Evolutionary conservation across 1,140 invertebrate species (phyloP).

Genomic region (Sesamia nonagrioides): DNA sequence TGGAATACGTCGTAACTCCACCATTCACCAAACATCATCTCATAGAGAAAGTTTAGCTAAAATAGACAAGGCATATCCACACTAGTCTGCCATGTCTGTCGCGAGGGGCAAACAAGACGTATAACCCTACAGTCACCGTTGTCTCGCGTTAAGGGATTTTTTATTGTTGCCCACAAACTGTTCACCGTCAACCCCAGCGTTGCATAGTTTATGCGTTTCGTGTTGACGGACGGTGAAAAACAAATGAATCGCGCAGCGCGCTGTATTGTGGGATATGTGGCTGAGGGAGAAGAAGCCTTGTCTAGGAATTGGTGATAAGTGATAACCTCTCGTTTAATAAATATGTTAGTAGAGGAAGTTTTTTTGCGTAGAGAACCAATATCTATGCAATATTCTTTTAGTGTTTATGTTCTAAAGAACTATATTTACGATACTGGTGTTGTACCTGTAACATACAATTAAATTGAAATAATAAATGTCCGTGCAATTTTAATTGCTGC

Average conservation of each 20-base stretch:
- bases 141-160: constrained; percentile 85
- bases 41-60: background rate
- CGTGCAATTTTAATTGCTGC: too few species aligned
- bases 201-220: constrained; percentile 78
- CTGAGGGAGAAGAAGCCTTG: background rate
- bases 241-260: constrained; percentile 16
- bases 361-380: too few species aligned
- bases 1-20: too few species aligned
- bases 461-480: too few species aligned
- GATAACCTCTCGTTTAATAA: background rate
- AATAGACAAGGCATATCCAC: constrained; percentile 60
- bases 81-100: constrained; percentile 57
- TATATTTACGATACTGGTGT: too few species aligned
- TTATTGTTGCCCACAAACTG: constrained; percentile 85
- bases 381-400: too few species aligned
- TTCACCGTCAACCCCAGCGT: constrained; percentile 68
- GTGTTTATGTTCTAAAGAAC: too few species aligned
- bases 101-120: constrained; percentile 79
- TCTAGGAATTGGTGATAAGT: constrained; percentile 4
- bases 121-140: constrained; percentile 77
- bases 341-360: background rate
- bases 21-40: background rate
- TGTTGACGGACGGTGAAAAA: constrained; percentile 34
- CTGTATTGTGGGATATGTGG: constrained; percentile 20
- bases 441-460: too few species aligned